Percentiles rank a stretch among this genome's conserved stretches.
Evolutionary conservation across 2,888 invertebrate genomes (phyloP).

Genomic region (Luperina testacea): DNA sequence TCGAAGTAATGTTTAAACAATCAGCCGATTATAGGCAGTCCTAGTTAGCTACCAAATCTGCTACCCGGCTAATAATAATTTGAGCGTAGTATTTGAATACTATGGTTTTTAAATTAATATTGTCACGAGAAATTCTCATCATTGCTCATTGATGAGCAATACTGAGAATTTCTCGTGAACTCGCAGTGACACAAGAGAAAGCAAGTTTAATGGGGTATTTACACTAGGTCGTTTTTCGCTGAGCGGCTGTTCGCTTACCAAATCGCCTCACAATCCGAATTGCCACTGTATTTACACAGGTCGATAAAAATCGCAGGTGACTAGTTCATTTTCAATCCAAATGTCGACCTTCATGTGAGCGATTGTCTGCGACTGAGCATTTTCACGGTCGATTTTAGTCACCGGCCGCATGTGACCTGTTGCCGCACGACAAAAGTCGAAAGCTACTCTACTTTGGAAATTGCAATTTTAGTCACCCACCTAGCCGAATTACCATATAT

Average conservation of each 20-base stretch:
- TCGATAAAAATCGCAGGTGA: neutral
- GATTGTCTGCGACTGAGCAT: neutral
- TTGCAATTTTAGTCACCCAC: neutral
- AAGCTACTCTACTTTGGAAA: neutral
- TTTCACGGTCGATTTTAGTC: neutral
- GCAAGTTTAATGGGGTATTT: neutral
- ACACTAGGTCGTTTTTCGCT: neutral
- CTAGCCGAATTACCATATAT: too few species aligned
- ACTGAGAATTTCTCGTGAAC: neutral
- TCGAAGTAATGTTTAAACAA: neutral
- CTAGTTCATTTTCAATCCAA: neutral
- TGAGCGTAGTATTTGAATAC: neutral
- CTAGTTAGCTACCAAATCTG: neutral
- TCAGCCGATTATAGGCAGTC: neutral
- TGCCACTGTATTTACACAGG: neutral
- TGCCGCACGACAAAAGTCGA: neutral
- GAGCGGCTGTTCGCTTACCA: neutral
- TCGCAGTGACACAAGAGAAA: neutral
- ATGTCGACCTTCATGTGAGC: neutral
- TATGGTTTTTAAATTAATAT: too few species aligned
- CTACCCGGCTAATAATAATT: neutral
- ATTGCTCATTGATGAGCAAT: neutral
- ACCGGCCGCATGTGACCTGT: neutral
- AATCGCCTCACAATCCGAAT: neutral
- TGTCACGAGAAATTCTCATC: too few species aligned